phyloP scores from a whole-genome alignment of 2,888 invertebrate species.

The Drepana falcataria region DNA sequence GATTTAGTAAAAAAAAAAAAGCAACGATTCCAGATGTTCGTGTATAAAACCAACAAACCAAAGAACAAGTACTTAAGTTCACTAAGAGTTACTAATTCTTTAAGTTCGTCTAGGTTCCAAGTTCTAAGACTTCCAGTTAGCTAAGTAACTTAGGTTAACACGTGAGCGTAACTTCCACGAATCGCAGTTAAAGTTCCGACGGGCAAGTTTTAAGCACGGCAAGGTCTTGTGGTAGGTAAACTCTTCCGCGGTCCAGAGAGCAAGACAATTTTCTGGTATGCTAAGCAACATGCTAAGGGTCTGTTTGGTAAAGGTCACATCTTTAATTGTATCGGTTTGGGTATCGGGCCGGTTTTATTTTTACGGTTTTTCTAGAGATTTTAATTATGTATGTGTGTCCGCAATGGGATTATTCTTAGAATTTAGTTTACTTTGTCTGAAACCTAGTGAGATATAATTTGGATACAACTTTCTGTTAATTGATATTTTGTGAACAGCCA shows the following conservation, averaged over 20 bases:
- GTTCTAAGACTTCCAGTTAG: conserved; percentile 3
- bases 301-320: not conserved
- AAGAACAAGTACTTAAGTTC: not conserved
- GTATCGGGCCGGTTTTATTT: too few species aligned
- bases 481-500: too few species aligned
- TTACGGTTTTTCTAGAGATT: too few species aligned
- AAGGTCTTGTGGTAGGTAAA: not conserved
- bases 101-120: not conserved
- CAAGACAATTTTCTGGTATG: not conserved
- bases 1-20: too few species aligned
- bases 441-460: too few species aligned
- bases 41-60: too few species aligned
- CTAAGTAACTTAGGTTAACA: conserved; percentile 5
- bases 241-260: not conserved
- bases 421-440: too few species aligned
- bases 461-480: too few species aligned
- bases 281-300: not conserved
- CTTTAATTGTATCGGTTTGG: too few species aligned
- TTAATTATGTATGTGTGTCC: too few species aligned
- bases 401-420: too few species aligned
- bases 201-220: not conserved
- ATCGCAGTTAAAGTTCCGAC: not conserved
- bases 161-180: not conserved
- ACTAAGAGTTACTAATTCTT: not conserved
- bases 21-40: too few species aligned